phyloP scores from a whole-genome alignment of 2,797 vertebrate species.

The Morelia viridis region DNA sequence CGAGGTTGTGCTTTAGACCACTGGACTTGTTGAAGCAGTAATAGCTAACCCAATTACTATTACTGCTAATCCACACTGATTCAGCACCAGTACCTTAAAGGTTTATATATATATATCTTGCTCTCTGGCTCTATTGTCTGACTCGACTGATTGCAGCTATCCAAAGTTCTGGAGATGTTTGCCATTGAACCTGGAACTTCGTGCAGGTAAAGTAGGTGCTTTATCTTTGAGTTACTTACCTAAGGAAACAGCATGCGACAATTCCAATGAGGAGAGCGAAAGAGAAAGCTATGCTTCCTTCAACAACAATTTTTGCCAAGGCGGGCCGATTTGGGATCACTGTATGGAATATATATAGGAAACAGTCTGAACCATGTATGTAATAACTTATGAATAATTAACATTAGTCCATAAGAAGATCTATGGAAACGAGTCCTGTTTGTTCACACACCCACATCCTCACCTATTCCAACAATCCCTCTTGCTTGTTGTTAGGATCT shows the following conservation, averaged over 20 bases:
- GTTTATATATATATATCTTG: background rate
- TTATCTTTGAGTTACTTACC: slow-evolving; percentile 3
- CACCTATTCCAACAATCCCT: background rate
- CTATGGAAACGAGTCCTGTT: background rate
- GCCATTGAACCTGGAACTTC: background rate
- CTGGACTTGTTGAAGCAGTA: background rate
- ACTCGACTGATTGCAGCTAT: background rate
- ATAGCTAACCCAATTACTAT: background rate
- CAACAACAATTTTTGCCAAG: slow-evolving; percentile 16
- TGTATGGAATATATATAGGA: background rate
- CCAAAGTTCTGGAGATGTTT: background rate
- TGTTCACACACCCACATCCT: too few relatives aligned
- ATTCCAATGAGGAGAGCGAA: slow-evolving; percentile 29
- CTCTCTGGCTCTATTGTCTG: background rate
- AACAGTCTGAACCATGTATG: background rate
- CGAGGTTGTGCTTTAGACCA: background rate
- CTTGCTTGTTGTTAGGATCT: background rate
- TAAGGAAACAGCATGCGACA: background rate
- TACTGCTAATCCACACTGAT: background rate
- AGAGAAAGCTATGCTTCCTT: slow-evolving; percentile 20
- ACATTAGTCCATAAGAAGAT: background rate
- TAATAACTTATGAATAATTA: background rate
- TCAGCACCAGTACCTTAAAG: background rate
- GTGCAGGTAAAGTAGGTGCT: background rate
- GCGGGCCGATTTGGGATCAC: slow-evolving; percentile 35